Evolutionary conservation across 1,140 invertebrate genomes (phyloP).

Genomic region (Pantala flavescens): DNA sequence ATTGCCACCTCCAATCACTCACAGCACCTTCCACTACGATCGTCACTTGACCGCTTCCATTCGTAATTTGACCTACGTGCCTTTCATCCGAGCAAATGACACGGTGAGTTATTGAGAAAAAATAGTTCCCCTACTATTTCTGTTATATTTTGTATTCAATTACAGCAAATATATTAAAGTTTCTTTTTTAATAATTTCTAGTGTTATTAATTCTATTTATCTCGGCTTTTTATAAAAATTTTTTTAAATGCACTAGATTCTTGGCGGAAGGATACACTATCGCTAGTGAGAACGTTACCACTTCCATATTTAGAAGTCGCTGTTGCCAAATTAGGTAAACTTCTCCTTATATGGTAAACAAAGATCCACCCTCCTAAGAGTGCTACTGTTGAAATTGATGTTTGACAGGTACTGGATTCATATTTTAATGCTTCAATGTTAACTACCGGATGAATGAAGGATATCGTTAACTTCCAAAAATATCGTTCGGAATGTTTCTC

Average conservation of each 20-base stretch:
- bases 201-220: too few species aligned
- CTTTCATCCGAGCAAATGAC: slow-evolving; percentile 16
- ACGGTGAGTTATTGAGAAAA: slow-evolving; percentile 21
- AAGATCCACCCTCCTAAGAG: slow-evolving; percentile 24
- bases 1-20: slow-evolving; percentile 19
- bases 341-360: slow-evolving; percentile 31
- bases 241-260: not conserved
- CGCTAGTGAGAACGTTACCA: slow-evolving; percentile 18
- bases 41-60: slow-evolving; percentile 24
- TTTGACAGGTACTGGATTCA: not conserved
- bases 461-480: too few species aligned
- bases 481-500: too few species aligned
- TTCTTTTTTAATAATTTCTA: too few species aligned
- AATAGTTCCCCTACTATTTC: slow-evolving; percentile 15
- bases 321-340: slow-evolving; percentile 34
- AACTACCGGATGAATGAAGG: too few species aligned
- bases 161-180: too few species aligned
- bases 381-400: slow-evolving; percentile 5
- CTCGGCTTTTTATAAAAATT: too few species aligned
- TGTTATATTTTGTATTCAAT: not conserved
- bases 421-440: not conserved
- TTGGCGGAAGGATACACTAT: slow-evolving; percentile 17
- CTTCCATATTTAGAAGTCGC: slow-evolving; percentile 33
- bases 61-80: slow-evolving; percentile 30
- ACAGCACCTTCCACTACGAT: slow-evolving; percentile 16